Evolutionary conservation across 1,140 invertebrate species (phyloP).

Genomic region (Ganaspis sp.): DNA sequence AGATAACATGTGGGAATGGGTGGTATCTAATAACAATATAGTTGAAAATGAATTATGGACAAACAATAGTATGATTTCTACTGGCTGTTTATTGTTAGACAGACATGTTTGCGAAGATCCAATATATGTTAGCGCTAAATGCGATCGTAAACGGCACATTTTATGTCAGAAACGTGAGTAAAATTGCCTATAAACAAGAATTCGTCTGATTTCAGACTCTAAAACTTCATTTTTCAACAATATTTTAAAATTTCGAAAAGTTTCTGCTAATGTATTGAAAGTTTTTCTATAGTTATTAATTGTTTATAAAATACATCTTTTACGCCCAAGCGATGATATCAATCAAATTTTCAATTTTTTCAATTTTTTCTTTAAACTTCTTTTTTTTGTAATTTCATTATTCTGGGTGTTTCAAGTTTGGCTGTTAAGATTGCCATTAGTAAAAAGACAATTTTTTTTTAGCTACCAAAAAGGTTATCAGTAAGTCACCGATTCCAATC

Average conservation of each 20-base stretch:
- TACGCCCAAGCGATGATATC: no score
- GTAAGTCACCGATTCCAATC: constrained; percentile 19
- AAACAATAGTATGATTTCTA: constrained; percentile 38
- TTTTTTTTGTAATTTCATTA: no score
- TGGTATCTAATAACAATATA: constrained; percentile 49
- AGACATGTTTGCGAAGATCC: constrained; percentile 67
- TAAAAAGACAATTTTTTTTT: neutral
- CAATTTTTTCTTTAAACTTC: neutral
- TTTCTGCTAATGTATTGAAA: no score
- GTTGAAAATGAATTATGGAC: constrained; percentile 44
- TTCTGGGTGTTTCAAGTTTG: no score
- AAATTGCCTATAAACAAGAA: neutral
- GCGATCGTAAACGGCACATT: constrained; percentile 73
- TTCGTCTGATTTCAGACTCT: no score
- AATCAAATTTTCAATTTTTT: neutral
- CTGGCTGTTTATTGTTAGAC: constrained; percentile 73
- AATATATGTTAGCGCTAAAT: constrained; percentile 70
- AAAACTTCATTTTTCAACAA: no score
- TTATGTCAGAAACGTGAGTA: constrained; percentile 72
- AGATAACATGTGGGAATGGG: constrained; percentile 53
- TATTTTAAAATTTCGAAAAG: no score
- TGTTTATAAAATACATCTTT: no score
- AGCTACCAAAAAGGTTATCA: constrained; percentile 35
- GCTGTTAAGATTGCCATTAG: no score
- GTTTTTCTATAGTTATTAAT: no score